Conservation (phyloP, 2,797 vertebrate genomes). For the Sebastes oblongus region DNA sequence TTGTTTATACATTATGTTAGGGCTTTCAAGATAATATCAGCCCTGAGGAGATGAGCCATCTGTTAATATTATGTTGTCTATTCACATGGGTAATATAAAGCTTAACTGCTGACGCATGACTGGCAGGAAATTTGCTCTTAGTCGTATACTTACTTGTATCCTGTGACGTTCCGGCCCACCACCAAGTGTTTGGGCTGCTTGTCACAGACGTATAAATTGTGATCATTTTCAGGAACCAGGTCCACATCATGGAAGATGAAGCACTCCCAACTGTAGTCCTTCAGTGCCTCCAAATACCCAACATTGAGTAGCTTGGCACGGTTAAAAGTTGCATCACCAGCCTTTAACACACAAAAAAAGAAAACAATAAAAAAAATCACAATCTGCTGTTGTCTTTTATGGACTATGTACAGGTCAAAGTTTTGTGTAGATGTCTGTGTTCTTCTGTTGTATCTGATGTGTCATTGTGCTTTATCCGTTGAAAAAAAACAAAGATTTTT, state of each 20-base stretch:
- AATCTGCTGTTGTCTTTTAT: not conserved
- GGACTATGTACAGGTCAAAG: not conserved
- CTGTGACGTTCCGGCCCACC: slow-evolving; percentile 94
- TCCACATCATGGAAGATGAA: slow-evolving; percentile 98
- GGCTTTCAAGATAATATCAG: not conserved
- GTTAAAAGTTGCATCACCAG: slow-evolving; percentile 91
- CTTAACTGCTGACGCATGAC: not conserved
- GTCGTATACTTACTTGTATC: slow-evolving; percentile 89
- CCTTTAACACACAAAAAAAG: slow-evolving; percentile 73
- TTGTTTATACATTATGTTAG: not conserved
- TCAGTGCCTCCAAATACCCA: slow-evolving; percentile 94
- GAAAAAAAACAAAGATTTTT: not conserved
- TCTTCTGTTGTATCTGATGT: not conserved
- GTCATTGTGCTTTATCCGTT: not conserved
- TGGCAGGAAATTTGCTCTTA: not conserved
- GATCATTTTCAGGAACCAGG: slow-evolving; percentile 95
- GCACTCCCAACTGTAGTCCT: slow-evolving; percentile 92
- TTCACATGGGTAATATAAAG: not conserved
- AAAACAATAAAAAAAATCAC: not conserved
- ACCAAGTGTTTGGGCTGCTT: slow-evolving; percentile 94
- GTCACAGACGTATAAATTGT: slow-evolving; percentile 91
- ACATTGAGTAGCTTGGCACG: slow-evolving; percentile 95
- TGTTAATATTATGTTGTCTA: not conserved
- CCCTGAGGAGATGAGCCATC: not conserved
- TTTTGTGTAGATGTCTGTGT: not conserved